phyloP scores from a whole-genome alignment of 2,888 invertebrate genomes.

The Stomorhina lunata region DNA sequence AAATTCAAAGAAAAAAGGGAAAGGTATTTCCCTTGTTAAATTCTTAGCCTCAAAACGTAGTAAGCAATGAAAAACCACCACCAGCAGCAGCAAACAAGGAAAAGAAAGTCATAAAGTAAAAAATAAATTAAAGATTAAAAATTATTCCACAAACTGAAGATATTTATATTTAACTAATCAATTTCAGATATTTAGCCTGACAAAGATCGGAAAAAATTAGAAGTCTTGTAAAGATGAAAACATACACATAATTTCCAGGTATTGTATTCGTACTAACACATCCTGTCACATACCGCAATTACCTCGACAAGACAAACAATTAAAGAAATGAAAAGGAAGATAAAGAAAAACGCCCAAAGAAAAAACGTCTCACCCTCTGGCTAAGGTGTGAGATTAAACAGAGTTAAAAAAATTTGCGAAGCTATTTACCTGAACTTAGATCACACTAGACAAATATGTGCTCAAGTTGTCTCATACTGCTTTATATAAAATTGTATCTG shows the following conservation, averaged over 20 bases:
- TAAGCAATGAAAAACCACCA: background rate
- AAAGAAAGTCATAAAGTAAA: background rate
- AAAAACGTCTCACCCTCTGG: too few relatives aligned
- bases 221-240: background rate
- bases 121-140: conserved; percentile 20
- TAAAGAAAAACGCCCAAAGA: too few relatives aligned
- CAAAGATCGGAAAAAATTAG: background rate
- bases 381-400: too few relatives aligned
- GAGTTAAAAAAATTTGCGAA: too few relatives aligned
- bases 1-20: background rate
- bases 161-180: conserved; percentile 23
- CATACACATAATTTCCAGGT: background rate
- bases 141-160: conserved; percentile 16
- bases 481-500: too few relatives aligned
- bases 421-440: too few relatives aligned
- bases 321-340: too few relatives aligned
- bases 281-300: background rate
- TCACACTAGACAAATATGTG: too few relatives aligned
- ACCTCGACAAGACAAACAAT: too few relatives aligned
- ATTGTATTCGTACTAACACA: too few relatives aligned
- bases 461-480: too few relatives aligned
- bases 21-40: background rate
- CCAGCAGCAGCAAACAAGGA: background rate
- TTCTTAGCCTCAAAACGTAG: background rate
- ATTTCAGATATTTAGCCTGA: background rate